These are phyloP conservation scores for Brenthis daphne DNA, from an alignment of 2,888 invertebrate genomes.

Conservation along the genomic window DNA sequence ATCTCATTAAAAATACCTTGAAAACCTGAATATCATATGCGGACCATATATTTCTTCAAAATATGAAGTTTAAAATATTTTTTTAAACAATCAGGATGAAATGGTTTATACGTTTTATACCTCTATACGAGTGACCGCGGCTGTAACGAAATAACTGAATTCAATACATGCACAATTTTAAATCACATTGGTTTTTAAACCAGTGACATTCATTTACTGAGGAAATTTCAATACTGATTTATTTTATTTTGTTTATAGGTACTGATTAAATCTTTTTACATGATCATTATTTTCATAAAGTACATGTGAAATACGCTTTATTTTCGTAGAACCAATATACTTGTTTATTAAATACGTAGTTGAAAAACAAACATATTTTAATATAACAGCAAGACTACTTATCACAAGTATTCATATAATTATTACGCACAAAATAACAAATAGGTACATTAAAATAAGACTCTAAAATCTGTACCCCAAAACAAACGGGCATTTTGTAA, in stretches of 20 bases:
- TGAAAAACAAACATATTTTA: too few relatives aligned
- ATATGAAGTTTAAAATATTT: conserved; percentile 13
- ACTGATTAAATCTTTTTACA: not conserved
- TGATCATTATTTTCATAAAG: too few relatives aligned
- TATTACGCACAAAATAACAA: too few relatives aligned
- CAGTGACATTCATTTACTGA: conserved; percentile 35
- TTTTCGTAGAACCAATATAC: too few relatives aligned
- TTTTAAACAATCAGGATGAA: conserved; percentile 15
- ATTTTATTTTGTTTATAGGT: conserved; percentile 22
- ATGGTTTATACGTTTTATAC: conserved; percentile 28
- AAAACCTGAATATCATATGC: not conserved
- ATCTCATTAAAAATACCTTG: not conserved
- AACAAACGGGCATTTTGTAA: conserved; percentile 7
- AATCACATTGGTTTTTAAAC: conserved; percentile 37
- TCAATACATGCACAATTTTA: conserved; percentile 27
- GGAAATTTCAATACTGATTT: conserved; percentile 20
- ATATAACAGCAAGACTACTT: too few relatives aligned
- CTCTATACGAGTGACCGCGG: conserved; percentile 33
- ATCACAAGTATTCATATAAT: too few relatives aligned
- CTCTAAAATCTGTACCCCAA: not conserved
- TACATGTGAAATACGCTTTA: too few relatives aligned
- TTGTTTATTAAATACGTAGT: too few relatives aligned
- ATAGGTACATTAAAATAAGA: not conserved
- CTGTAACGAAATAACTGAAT: conserved; percentile 37
- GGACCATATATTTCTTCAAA: conserved; percentile 13